Evolutionary conservation across 2,797 vertebrate genomes (phyloP).

Genomic region (Halcyon leucocephala): DNA sequence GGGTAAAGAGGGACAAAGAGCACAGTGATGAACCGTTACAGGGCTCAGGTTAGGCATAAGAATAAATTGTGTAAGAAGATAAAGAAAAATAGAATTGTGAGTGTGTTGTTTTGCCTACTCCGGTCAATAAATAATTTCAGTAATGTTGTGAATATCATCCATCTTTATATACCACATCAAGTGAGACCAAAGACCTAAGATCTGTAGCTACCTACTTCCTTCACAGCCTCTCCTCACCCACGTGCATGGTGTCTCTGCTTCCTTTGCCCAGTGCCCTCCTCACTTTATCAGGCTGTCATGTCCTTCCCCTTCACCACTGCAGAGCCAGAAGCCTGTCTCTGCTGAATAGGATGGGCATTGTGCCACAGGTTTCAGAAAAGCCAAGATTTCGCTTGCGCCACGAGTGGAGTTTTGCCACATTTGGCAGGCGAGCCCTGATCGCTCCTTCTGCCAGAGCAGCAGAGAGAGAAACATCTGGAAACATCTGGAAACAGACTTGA

Average conservation of each 20-base stretch:
- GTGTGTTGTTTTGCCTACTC: neutral
- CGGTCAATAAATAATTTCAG: conserved; percentile 47
- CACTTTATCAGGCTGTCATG: rapidly evolving
- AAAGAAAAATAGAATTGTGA: conserved; percentile 19
- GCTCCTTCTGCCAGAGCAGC: neutral
- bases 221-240: neutral
- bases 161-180: neutral
- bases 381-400: neutral
- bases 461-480: conserved; percentile 33
- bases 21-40: conserved; percentile 20
- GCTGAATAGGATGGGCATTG: neutral
- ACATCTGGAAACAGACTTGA: neutral
- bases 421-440: neutral
- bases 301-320: neutral
- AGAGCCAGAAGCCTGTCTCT: neutral
- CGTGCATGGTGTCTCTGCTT: rapidly evolving
- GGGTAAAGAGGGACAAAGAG: neutral
- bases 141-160: neutral
- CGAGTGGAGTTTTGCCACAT: neutral
- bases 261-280: rapidly evolving
- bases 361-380: neutral
- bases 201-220: neutral
- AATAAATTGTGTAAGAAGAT: neutral
- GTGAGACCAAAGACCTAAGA: neutral
- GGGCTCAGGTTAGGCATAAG: neutral